Base-by-base conservation (phyloP, 2,113 vertebrate genomes). In the Gymnocephalus cernua region DNA sequence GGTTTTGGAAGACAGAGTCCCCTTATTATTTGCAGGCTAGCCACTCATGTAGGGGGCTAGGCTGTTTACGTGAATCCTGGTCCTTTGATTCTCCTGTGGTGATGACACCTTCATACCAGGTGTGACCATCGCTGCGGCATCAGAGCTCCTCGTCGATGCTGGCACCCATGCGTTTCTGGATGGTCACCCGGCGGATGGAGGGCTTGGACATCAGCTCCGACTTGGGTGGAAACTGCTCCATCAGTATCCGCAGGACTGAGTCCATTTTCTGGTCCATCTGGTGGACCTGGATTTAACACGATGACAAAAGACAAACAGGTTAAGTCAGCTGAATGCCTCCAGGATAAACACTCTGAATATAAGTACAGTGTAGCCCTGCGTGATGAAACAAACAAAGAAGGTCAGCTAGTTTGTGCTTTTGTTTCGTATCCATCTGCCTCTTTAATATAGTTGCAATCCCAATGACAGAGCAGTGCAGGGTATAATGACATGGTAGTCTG, bases 181-280 rank as follows among this genome's bases (percentile, higher is more conserved):
- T 89, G 77, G 91, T 93, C 76, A 94, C 88, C 45, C 92, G 82
- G 67, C 91, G 93, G 67, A 93, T 68, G 72, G 92, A 93, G 4
- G 93, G 89, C 75, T 67, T 90, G 79, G 87, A 80, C 2, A 71
- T 86, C 35, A 93, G 91, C 82, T 93, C 93, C 0, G 84, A 79
- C 66, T 91, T 89, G 53, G 93, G 92, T 1, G 86, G 81, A 66
- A 94, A 95, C 90, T 94, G 89, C 70, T 95, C 90, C 79, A 69
- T 67, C 84, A 95, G 87, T 75, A 96, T 93, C 68, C 65, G 91
- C 62, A 95, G 78, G 19, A 95, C 85, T 0, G 88, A 91, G 65
- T 95, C 94, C 86, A 96, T 79, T 68, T 94, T 95, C 84, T 90
- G 74, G 48, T 96, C 94, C 93, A 95, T 95, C 80, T 90, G 90